These are phyloP conservation scores for Dione juno DNA, from an alignment of 2,888 invertebrate genomes.

Conservation along the genomic window DNA sequence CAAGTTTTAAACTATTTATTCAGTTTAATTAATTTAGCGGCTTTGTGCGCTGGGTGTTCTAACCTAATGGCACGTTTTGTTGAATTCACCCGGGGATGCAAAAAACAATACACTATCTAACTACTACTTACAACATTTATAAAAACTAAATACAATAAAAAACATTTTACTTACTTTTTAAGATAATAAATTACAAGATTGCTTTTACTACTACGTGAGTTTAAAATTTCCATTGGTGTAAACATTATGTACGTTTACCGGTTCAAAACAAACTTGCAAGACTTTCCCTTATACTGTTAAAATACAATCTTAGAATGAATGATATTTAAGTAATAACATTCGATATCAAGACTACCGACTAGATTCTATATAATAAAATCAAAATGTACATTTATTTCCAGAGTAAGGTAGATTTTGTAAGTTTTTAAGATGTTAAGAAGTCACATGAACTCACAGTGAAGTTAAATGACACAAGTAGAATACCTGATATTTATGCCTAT, in stretches of 20 bases:
- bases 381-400: background rate
- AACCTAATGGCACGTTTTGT: background rate
- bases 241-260: slow-evolving; percentile 12
- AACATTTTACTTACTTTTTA: background rate
- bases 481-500: too few relatives aligned
- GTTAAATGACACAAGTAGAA: slow-evolving; percentile 1
- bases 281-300: slow-evolving; percentile 44
- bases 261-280: slow-evolving; percentile 29
- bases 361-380: slow-evolving; percentile 5
- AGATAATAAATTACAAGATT: slow-evolving; percentile 1
- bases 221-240: background rate
- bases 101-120: background rate
- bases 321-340: slow-evolving; percentile 36
- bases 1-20: background rate
- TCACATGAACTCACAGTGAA: background rate
- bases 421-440: background rate
- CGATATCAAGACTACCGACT: slow-evolving; percentile 22
- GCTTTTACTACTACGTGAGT: background rate
- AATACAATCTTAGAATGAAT: slow-evolving; percentile 38
- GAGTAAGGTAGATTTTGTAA: slow-evolving; percentile 25
- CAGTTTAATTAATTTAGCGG: background rate
- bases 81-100: background rate
- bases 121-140: too few relatives aligned
- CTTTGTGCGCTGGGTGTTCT: background rate
- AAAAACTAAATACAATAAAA: background rate